Evolutionary conservation across 2,888 invertebrate species (phyloP), one percentile per base, ranked within the genome.

Genomic region (Cheilosia urbana): DNA sequence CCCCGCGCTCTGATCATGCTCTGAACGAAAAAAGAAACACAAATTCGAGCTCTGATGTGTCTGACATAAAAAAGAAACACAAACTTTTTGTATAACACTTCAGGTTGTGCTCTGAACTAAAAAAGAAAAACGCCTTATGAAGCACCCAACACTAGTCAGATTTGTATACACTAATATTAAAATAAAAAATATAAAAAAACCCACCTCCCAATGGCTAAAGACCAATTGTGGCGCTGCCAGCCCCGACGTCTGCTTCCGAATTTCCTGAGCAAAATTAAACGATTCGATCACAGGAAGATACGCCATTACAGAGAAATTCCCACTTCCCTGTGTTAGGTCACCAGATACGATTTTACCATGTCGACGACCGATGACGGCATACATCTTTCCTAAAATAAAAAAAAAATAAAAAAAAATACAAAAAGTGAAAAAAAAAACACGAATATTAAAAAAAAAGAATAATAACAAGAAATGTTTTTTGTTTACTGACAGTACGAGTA

Each of bases 191-290:
- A 21, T 2, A 24, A 24, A 11, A 40, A 65, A 87, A 90, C 93
- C 94, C 90, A 98, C 97, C 96, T 99, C 98, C 97, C 99, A 99
- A 92, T 99, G 99, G 91, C 98, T 98, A 93, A 99, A 99, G 89
- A 97, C 94, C 88, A 99, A 94, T 92, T 98, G 98, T 0, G 99
- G 99, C 91, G 96, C 96, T 9, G 99, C 99, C 87, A 98, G 94
- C 11, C 99, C 99, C 78, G 98, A 98, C 24, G 99, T 99, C 92
- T 97, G 96, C 89, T 97, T 98, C 78, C 99, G 95, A 88, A 99
- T 95, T 92, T 99, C 98, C 83, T 97, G 95, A 4, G 98, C 97
- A 92, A 99, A 97, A 89, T 96, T 96, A 93, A 98, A 98, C 92
- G 99, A 99, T 93, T 99, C 99, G 5, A 98, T 96, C 30, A 99